Evolutionary conservation across 2,888 invertebrate genomes (phyloP).

Genomic region (Hesperia comma): DNA sequence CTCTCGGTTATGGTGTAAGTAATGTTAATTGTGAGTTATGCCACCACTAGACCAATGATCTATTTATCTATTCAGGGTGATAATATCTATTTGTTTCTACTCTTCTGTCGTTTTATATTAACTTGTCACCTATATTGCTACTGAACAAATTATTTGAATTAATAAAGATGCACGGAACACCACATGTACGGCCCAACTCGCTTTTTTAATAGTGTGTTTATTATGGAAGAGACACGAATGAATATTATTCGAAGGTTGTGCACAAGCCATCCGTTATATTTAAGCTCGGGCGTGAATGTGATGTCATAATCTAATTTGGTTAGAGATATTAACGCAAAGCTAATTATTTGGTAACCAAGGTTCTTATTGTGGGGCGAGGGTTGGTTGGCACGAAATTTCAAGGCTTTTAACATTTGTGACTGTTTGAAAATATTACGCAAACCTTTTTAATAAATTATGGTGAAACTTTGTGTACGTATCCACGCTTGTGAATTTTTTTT

Average conservation of each 20-base stretch:
- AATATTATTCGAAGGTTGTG: conserved; percentile 4
- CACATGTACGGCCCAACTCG: too few species aligned
- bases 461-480: neutral
- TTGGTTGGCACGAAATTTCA: conserved; percentile 17
- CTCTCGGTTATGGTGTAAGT: too few species aligned
- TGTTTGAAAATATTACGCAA: neutral
- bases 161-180: too few species aligned
- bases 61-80: too few species aligned
- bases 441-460: neutral
- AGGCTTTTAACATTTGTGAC: conserved; percentile 5
- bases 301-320: conserved; percentile 20
- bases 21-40: too few species aligned
- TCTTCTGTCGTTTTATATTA: too few species aligned
- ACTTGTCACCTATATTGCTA: too few species aligned
- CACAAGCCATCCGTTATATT: neutral
- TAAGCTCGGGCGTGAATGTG: conserved; percentile 10
- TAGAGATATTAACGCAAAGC: conserved; percentile 25
- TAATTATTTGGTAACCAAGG: conserved; percentile 29
- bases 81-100: too few species aligned
- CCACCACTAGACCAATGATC: too few species aligned
- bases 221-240: neutral
- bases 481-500: too few species aligned
- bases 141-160: too few species aligned
- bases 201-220: neutral
- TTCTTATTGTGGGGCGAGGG: conserved; percentile 18